These are phyloP conservation scores for Agrochola litura DNA, from an alignment of 2,888 invertebrate species.

Conservation along the genomic window DNA sequence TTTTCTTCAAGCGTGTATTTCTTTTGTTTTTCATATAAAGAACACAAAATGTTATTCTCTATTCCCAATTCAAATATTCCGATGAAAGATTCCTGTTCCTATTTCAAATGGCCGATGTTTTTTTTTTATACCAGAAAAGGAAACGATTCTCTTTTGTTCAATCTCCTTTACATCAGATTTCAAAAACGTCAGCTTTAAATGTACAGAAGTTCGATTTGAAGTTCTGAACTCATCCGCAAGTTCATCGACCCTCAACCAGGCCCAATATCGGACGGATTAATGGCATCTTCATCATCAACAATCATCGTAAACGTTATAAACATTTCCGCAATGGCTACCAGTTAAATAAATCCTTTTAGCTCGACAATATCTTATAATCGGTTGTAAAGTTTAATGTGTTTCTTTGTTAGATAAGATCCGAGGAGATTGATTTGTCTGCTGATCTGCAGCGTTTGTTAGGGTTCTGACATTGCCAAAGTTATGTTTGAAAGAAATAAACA, in stretches of 20 bases:
- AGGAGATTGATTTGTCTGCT: constrained; percentile 18
- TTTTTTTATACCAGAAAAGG: neutral
- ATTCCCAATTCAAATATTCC: too few relatives aligned
- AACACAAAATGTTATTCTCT: neutral
- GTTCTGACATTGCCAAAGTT: neutral
- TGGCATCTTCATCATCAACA: constrained; percentile 45
- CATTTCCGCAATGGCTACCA: constrained; percentile 52
- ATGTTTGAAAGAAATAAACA: neutral
- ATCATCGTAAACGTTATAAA: constrained; percentile 50
- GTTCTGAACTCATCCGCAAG: constrained; percentile 23
- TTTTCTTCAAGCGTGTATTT: neutral
- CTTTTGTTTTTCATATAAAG: neutral
- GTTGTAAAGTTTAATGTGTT: constrained; percentile 47
- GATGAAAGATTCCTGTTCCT: neutral
- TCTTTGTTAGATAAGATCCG: constrained; percentile 12
- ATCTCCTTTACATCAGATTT: neutral
- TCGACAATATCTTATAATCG: constrained; percentile 47
- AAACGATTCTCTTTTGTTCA: neutral
- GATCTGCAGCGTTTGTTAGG: neutral
- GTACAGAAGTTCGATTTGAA: neutral
- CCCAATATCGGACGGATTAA: constrained; percentile 52
- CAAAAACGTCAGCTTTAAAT: constrained; percentile 2
- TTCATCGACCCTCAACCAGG: constrained; percentile 38
- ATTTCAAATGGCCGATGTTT: neutral
- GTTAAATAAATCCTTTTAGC: constrained; percentile 55